Evolutionary conservation across 2,797 vertebrate species (phyloP), one percentile per base, ranked within the genome.

Genomic region (Australoheros facetus): DNA sequence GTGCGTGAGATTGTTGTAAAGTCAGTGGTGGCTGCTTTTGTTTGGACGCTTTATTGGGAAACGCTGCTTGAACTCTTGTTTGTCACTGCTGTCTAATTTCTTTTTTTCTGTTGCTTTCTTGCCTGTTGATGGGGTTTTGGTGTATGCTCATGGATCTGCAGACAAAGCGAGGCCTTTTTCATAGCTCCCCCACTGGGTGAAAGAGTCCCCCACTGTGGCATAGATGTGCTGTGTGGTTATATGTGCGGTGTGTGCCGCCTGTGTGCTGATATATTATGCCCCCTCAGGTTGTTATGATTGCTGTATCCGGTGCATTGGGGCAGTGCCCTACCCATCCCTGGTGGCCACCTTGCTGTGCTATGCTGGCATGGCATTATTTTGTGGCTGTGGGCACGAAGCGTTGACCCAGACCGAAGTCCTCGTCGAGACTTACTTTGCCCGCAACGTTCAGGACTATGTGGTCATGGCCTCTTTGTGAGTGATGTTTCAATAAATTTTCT

Each of bases 341-440:
- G 96, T 98, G 89, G 98, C 98, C 94, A 99, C 98, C 19, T 94
- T 98, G 92, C 95, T 99, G 90, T 98, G 96, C 94, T 99, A 98
- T 92, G 95, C 97, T 2, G 98, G 98, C 75, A 96, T 98, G 91
- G 98, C 97, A 0, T 94, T 99, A 75, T 99, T 99, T 94, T 99
- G 98, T 87, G 98, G 97, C 91, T 98, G 97, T 70, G 98, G 97
- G 86, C 98, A 99, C 0, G 97, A 99, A 94, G 98, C 98, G 5
- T 95, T 99, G 87, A 93, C 96, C 88, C 96, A 97, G 82, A 99
- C 98, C 0, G 96, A 97, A 92, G 96, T 96, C 78, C 95, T 99
- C 74, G 96, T 99, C 17, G 96, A 99, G 94, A 97, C 97, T 70
- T 96, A 99, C 96, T 99, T 99, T 92, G 97, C 97, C 88, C 97